Base-by-base conservation (phyloP, 2,888 invertebrate genomes). In the Drosophila borealis region DNA sequence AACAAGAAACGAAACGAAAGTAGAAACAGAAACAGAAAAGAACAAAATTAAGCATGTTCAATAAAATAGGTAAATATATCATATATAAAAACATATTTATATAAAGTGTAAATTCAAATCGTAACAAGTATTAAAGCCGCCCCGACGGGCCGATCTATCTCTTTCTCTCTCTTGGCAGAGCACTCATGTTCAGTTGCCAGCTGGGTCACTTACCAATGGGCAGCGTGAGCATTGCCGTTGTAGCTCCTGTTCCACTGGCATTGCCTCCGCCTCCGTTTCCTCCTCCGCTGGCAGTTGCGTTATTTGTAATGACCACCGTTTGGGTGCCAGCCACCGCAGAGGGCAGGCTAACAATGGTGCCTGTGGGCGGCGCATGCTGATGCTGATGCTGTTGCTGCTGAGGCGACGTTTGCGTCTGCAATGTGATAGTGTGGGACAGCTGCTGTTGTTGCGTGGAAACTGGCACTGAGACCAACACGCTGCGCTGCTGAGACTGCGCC, bases 401-500 rank as follows among this genome's bases (percentile, higher is more conserved):
- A 37, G 48, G 93, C 92, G 86, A 77, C 50, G 85, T 77, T 60
- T 78, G 81, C 49, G 92, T 80, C 57, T 92, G 92, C 69, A 90
- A 48, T 14, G 90, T 90, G 21, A 90, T 90, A 10, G 91, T 89
- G 49, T 90, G 92, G 53, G 91, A 90, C 37, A 83, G 93, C 42
- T 85, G 83, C 93, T 46, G 93, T 93, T 86, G 87, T 67, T 90
- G 88, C 64, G 90, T 69, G 50, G 92, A 91, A 71, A 94, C 93
- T 63, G 95, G 95, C 70, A 95, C 94, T 44, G 95, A 95, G 62
- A 95, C 95, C 64, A 96, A 93, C 64, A 95, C 93, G 50, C 95
- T 95, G 46, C 94, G 93, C 63, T 93, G 93, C 49, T 91, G 91
- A 4, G 89, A 72, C 60, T 87, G 89, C 11, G 78, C 53, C 39